These are phyloP conservation scores for Falco peregrinus DNA, from an alignment of 2,797 vertebrate species.

Conservation along the genomic window DNA sequence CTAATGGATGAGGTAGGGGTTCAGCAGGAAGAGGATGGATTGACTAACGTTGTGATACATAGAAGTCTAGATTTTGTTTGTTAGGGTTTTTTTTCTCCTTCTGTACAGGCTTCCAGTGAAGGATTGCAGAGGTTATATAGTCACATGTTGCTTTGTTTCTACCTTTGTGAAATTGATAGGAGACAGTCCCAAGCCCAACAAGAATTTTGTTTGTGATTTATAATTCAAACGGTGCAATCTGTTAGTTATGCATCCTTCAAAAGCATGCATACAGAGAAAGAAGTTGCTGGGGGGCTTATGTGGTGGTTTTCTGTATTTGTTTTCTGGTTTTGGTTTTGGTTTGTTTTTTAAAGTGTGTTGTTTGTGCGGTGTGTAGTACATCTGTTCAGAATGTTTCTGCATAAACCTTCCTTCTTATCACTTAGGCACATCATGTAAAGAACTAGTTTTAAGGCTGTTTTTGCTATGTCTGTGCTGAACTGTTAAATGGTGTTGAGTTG, in stretches of 20 bases:
- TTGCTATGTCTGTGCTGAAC: background rate
- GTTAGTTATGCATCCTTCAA: background rate
- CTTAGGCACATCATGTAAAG: background rate
- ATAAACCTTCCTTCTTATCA: background rate
- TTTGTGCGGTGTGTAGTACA: background rate
- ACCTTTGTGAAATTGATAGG: background rate
- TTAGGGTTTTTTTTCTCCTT: background rate
- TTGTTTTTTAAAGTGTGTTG: background rate
- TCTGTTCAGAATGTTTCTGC: background rate
- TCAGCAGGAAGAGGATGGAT: background rate
- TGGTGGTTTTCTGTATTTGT: background rate
- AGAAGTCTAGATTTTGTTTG: background rate
- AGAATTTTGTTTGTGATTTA: conserved; percentile 11
- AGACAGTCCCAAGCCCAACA: background rate
- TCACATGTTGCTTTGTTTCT: background rate
- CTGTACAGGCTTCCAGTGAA: background rate
- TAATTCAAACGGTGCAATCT: background rate
- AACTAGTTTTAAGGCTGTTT: background rate
- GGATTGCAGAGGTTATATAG: background rate
- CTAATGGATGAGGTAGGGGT: background rate
- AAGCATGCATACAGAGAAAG: background rate
- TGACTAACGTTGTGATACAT: background rate
- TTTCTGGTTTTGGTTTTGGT: background rate
- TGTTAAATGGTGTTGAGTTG: background rate
- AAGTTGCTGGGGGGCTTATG: background rate